Evolutionary conservation across 2,888 invertebrate genomes (phyloP), one percentile per base, ranked within the genome.

Genomic region (Cistogaster globosa): DNA sequence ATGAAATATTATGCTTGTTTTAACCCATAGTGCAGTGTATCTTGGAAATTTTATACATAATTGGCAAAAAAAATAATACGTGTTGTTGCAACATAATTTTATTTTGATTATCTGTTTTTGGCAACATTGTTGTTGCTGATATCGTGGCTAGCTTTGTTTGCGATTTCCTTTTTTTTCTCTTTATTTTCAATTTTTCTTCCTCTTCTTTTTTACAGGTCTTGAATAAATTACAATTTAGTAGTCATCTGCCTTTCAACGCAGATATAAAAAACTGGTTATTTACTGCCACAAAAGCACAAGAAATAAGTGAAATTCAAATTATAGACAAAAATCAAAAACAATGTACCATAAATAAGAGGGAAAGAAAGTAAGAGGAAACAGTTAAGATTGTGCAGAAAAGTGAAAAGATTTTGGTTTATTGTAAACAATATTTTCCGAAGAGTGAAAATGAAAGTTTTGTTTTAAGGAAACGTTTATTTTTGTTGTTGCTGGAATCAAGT

Each of bases 191-290:
- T 72, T 72, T 72, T 60, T 71, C 22, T 57, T 22, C 71, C 53
- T 53, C 22, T 62, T 22, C 48, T 12, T 63, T 63, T 16, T 36
- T 68, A 57, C 22, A 48, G 42, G 69, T 77, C 80, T 81, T 85
- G 84, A 81, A 85, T 85, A 85, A 85, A 85, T 81, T 82, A 78
- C 78, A 82, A 78, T 81, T 63, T 85, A 60, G 81, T 36, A 84
- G 81, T 78, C 77, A 84, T 84, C 81, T 84, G 81, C 74, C 81
- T 85, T 81, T 85, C 84, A 85, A 74, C 84, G 26, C 74, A 81
- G 74, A 85, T 71, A 75, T 81, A 82, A 58, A 68, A 72, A 85
- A 81, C 84, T 65, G 77, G 84, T 85, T 82, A 75, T 55, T n/a
- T 57, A 20, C 26, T 51, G 71, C 75, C 71, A 60, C 69, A 83